Evolutionary conservation across 1,140 invertebrate genomes (phyloP).

Genomic region (Hyphantria cunea): DNA sequence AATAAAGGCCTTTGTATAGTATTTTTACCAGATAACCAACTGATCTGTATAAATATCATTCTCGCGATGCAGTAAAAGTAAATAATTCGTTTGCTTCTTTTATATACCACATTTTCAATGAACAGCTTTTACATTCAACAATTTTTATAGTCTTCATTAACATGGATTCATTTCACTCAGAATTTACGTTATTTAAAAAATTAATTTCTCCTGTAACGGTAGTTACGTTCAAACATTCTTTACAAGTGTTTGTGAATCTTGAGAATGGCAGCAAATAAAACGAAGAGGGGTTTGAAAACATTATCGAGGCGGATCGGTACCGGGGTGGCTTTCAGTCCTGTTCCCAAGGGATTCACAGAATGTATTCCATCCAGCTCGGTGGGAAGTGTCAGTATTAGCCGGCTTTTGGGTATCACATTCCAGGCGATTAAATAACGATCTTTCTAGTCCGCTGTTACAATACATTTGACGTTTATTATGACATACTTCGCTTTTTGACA

Average conservation of each 20-base stretch:
- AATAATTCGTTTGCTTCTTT: too few species aligned
- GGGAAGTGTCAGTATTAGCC: slow-evolving; percentile 11
- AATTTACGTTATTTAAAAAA: slow-evolving; percentile 6
- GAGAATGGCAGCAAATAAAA: slow-evolving; percentile 48
- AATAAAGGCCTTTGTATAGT: too few species aligned
- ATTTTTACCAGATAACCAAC: too few species aligned
- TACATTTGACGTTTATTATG: slow-evolving; percentile 1
- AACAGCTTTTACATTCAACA: neutral
- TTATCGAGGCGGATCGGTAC: slow-evolving; percentile 51
- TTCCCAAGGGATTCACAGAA: slow-evolving; percentile 41
- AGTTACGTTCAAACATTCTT: slow-evolving; percentile 11
- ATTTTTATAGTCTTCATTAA: neutral
- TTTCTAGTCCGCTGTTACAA: neutral
- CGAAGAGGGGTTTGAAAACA: slow-evolving; percentile 39
- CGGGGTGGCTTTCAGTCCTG: slow-evolving; percentile 50
- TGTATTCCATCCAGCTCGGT: slow-evolving; percentile 34
- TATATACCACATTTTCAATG: too few species aligned
- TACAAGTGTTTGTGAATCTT: slow-evolving; percentile 44
- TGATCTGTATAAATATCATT: too few species aligned
- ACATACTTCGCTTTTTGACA: neutral
- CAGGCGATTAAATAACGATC: slow-evolving; percentile 19
- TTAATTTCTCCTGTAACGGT: neutral
- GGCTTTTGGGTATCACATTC: slow-evolving; percentile 8
- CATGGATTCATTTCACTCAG: neutral
- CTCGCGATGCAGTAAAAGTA: too few species aligned